A percentile compares a stretch with the other conserved stretches of the same genome.
These are phyloP conservation scores for Acipenser transmontanus DNA, from an alignment of 2,797 vertebrate genomes.

Conservation along the genomic window DNA sequence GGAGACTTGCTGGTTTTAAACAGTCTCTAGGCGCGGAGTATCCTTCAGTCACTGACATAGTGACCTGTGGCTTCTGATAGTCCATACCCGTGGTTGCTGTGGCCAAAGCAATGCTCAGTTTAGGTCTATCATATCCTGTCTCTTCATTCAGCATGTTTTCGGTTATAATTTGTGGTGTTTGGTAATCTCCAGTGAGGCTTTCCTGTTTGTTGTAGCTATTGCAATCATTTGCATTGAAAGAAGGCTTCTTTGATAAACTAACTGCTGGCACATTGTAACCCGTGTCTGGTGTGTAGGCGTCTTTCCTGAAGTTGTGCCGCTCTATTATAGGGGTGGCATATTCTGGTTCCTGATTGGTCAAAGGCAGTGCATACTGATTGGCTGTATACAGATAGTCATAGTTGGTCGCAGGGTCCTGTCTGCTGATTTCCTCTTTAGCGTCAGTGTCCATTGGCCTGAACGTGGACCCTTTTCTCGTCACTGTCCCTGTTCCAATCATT, in stretches of 20 bases:
- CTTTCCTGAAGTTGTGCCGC: slow-evolving; percentile 51
- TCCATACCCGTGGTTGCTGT: slow-evolving; percentile 28
- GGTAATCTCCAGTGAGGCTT: slow-evolving; percentile 43
- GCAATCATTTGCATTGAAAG: slow-evolving; percentile 45
- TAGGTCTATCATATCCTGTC: slow-evolving; percentile 66
- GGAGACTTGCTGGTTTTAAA: slow-evolving; percentile 46
- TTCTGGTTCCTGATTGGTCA: slow-evolving; percentile 67
- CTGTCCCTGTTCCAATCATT: slow-evolving; percentile 71
- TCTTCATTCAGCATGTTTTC: slow-evolving; percentile 26
- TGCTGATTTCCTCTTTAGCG: slow-evolving; percentile 33
- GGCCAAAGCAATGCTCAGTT: slow-evolving; percentile 32
- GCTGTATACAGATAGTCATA: slow-evolving; percentile 60
- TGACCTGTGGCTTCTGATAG: slow-evolving; percentile 52
- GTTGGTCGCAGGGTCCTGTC: slow-evolving; percentile 44
- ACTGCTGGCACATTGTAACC: slow-evolving; percentile 58
- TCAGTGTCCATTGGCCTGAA: slow-evolving; percentile 73
- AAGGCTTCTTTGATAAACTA: slow-evolving; percentile 50
- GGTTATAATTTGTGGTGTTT: slow-evolving; percentile 50
- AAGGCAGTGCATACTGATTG: slow-evolving; percentile 73
- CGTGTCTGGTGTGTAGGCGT: slow-evolving; percentile 46
- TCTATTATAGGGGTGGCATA: slow-evolving; percentile 80
- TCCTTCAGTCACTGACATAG: slow-evolving; percentile 32
- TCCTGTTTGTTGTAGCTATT: slow-evolving; percentile 29
- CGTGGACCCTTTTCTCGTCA: slow-evolving; percentile 74
- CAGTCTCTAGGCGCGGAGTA: slow-evolving; percentile 66